Percentiles rank a stretch among this genome's conserved stretches.
These are phyloP conservation scores for Campoletis raptor DNA, from an alignment of 2,888 invertebrate species.

Conservation along the genomic window DNA sequence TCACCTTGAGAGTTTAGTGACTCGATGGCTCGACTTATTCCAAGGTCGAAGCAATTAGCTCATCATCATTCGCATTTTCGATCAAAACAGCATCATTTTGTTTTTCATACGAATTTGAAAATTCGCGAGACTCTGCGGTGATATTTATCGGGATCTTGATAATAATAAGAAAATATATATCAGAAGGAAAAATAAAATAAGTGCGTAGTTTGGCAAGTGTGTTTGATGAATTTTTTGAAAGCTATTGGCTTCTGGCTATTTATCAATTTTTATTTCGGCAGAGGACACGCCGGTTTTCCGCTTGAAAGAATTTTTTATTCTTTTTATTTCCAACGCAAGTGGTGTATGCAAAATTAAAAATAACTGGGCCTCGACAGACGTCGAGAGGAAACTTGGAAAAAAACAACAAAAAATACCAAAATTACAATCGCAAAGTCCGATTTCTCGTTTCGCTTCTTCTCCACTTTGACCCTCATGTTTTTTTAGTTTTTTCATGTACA, in stretches of 20 bases:
- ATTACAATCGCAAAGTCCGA: conserved; percentile 11
- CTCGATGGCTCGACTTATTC: conserved; percentile 23
- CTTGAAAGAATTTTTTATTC: neutral
- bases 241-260: conserved; percentile 42
- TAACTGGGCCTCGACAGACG: conserved; percentile 15
- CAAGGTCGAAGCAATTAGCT: conserved; percentile 26
- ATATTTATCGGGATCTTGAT: neutral
- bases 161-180: conserved; percentile 18
- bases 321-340: neutral
- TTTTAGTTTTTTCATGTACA: neutral
- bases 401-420: neutral
- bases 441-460: neutral
- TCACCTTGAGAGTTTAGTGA: conserved; percentile 37
- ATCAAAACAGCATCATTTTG: conserved; percentile 14
- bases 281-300: conserved; percentile 3
- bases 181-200: conserved; percentile 26
- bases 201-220: conserved; percentile 44
- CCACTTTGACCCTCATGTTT: neutral
- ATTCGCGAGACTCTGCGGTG: neutral
- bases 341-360: conserved; percentile 52
- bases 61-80: conserved; percentile 32
- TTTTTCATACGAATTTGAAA: neutral
- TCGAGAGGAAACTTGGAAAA: conserved; percentile 1
- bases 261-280: conserved; percentile 57
- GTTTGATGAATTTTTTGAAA: conserved; percentile 20